These are phyloP conservation scores for Scopus umbretta DNA, from an alignment of 2,113 vertebrate genomes.

Conservation along the genomic window DNA sequence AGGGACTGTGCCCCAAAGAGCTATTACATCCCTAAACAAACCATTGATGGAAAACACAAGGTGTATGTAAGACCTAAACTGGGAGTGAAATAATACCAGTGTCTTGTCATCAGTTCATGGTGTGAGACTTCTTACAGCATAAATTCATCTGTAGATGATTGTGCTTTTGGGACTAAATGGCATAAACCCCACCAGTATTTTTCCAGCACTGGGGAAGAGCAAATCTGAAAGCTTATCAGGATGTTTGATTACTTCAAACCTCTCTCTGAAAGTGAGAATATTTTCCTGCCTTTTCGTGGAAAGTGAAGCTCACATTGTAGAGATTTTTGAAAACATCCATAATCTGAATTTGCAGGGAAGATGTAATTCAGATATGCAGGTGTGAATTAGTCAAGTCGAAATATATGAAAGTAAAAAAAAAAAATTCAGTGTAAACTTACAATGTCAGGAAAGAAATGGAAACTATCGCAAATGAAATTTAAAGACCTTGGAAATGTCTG, in stretches of 20 bases:
- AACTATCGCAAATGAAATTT: not conserved
- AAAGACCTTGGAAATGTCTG: not conserved
- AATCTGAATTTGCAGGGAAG: not conserved
- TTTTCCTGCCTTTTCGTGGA: not conserved
- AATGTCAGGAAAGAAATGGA: not conserved
- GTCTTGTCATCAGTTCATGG: not conserved
- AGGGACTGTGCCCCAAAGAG: not conserved
- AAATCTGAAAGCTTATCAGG: not conserved
- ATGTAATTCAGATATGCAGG: not conserved
- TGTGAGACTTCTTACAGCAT: not conserved
- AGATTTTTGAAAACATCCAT: not conserved
- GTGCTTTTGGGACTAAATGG: not conserved
- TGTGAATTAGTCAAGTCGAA: not conserved
- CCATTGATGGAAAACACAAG: not conserved
- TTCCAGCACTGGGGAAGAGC: not conserved
- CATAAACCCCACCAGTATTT: not conserved
- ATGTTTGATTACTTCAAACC: not conserved
- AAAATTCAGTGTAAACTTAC: not conserved
- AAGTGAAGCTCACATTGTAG: not conserved
- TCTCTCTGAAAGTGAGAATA: not conserved
- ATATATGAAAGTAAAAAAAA: not conserved
- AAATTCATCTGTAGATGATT: not conserved
- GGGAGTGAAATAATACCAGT: not conserved
- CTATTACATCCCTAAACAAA: not conserved
- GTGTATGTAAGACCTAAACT: not conserved